A percentile compares a stretch with the other conserved stretches of the same genome.
phyloP scores from a whole-genome alignment of 2,113 vertebrate genomes.

The Ornithorhynchus anatinus region DNA sequence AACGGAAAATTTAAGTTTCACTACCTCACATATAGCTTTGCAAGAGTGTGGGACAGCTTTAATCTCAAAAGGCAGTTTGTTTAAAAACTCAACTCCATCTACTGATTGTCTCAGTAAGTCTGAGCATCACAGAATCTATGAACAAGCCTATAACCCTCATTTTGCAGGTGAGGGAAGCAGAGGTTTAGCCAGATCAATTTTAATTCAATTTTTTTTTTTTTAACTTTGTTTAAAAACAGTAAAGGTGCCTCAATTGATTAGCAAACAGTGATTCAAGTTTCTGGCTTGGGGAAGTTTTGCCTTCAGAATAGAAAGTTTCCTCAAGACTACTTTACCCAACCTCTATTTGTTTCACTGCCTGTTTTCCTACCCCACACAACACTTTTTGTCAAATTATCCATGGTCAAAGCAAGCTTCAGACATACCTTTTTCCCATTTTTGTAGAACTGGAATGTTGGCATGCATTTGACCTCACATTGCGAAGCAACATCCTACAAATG shows the following conservation, averaged over 20 bases:
- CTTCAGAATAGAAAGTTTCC: neutral
- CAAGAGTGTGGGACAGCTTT: no score
- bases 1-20: no score
- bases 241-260: neutral
- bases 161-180: no score
- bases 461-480: slow-evolving; percentile 77
- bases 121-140: no score
- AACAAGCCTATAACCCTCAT: no score
- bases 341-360: neutral
- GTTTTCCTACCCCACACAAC: neutral
- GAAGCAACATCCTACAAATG: slow-evolving; percentile 79
- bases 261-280: neutral
- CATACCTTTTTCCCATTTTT: slow-evolving; percentile 79
- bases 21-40: no score
- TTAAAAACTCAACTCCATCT: no score
- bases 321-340: neutral
- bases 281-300: neutral
- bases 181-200: no score
- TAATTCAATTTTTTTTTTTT: no score
- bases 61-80: no score
- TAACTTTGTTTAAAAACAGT: neutral
- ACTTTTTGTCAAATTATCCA: neutral
- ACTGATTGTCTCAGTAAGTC: no score
- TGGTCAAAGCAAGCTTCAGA: neutral
- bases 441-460: slow-evolving; percentile 95